phyloP scores from a whole-genome alignment of 2,888 invertebrate species.

The Petrophora chlorosata region DNA sequence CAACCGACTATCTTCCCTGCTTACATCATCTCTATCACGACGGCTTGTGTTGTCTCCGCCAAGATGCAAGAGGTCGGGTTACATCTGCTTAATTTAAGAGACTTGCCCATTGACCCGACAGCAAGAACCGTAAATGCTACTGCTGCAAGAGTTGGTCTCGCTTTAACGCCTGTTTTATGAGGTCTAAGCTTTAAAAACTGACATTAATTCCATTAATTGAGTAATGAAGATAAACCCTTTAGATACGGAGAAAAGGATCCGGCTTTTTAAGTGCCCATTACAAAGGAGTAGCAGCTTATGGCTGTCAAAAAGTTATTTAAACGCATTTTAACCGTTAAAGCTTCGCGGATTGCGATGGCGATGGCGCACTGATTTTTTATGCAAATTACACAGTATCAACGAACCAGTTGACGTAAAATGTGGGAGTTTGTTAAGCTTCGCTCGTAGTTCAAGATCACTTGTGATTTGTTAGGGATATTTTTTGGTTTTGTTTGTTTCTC shows the following conservation, averaged over 20 bases:
- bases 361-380: slow-evolving; percentile 25
- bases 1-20: not conserved
- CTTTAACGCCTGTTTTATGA: slow-evolving; percentile 8
- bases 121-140: not conserved
- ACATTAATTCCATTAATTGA: slow-evolving; percentile 34
- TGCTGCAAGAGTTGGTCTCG: not conserved
- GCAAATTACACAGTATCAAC: slow-evolving; percentile 13
- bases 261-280: slow-evolving; percentile 33
- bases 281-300: slow-evolving; percentile 33
- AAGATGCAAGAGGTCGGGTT: no score
- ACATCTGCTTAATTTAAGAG: no score
- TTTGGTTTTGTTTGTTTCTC: no score
- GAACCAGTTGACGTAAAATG: not conserved
- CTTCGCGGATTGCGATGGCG: slow-evolving; percentile 22
- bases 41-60: not conserved
- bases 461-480: not conserved
- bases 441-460: not conserved
- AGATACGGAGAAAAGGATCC: slow-evolving; percentile 28
- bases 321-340: slow-evolving; percentile 26
- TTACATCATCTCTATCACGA: not conserved
- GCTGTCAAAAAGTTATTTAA: slow-evolving; percentile 43
- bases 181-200: slow-evolving; percentile 27
- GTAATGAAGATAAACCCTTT: slow-evolving; percentile 37
- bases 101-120: no score
- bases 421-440: not conserved